A percentile compares a stretch with the other conserved stretches of the same genome.
These are phyloP conservation scores for Danio aesculapii DNA, from an alignment of 2,797 vertebrate species.

Conservation along the genomic window DNA sequence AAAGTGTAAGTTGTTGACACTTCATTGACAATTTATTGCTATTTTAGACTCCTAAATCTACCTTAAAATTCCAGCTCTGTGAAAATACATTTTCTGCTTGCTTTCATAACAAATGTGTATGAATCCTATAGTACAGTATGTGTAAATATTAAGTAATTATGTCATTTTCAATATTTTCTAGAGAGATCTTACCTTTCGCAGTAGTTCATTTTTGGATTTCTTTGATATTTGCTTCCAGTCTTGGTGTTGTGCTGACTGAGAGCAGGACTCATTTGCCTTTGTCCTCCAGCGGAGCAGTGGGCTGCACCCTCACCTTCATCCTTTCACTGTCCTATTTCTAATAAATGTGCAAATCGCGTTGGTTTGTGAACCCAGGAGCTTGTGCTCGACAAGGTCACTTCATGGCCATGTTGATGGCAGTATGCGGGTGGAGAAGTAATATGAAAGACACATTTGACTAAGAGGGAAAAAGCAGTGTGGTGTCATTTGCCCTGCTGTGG, in stretches of 20 bases:
- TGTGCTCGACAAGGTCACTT: constrained; percentile 56
- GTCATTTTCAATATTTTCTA: not conserved
- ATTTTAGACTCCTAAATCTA: no score
- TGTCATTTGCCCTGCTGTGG: constrained; percentile 34
- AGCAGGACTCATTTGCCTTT: not conserved
- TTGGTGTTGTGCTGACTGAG: not conserved
- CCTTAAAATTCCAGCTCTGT: no score
- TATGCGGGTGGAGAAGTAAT: not conserved
- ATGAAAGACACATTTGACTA: constrained; percentile 39
- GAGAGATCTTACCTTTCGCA: not conserved
- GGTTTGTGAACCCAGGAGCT: constrained; percentile 53
- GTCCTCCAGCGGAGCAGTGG: constrained; percentile 22
- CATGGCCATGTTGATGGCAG: constrained; percentile 25
- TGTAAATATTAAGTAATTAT: not conserved
- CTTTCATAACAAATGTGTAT: no score
- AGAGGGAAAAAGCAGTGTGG: constrained; percentile 31
- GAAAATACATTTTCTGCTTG: no score
- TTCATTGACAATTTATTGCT: no score
- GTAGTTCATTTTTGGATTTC: not conserved
- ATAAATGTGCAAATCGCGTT: constrained; percentile 53
- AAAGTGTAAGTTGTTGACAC: no score
- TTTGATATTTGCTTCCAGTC: constrained; percentile 12
- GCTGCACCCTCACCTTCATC: constrained; percentile 20
- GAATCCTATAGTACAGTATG: not conserved
- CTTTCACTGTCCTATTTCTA: constrained; percentile 39